A percentile compares a stretch with the other conserved stretches of the same genome.
Evolutionary conservation across 2,888 invertebrate genomes (phyloP).

Genomic region (Cactoblastis cactorum): DNA sequence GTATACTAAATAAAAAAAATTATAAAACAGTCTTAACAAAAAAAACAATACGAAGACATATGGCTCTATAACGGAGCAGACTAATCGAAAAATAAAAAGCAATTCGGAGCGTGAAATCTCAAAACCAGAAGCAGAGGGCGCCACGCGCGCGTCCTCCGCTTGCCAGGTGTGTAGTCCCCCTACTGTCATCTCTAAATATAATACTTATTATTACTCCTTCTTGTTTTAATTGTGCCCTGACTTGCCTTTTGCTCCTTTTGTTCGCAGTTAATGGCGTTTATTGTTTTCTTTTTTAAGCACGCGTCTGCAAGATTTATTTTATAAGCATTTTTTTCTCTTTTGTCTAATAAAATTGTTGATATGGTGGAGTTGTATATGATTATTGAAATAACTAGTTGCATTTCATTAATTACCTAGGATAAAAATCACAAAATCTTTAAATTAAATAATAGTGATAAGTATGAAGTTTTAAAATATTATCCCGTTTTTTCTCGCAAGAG

Average conservation of each 20-base stretch:
- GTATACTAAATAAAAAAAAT: too few relatives aligned
- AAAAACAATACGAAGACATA: neutral
- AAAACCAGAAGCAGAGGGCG: slow-evolving; percentile 37
- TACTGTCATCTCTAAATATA: slow-evolving; percentile 59
- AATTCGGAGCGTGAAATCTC: slow-evolving; percentile 6
- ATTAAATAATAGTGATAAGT: too few relatives aligned
- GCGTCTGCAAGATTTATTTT: slow-evolving; percentile 59
- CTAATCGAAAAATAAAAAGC: slow-evolving; percentile 27
- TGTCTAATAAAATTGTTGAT: slow-evolving; percentile 8
- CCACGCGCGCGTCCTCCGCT: slow-evolving; percentile 47
- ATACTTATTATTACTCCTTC: slow-evolving; percentile 78
- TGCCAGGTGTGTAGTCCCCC: slow-evolving; percentile 57
- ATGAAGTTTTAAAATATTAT: too few relatives aligned
- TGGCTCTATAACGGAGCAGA: slow-evolving; percentile 9
- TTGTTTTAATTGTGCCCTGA: slow-evolving; percentile 77
- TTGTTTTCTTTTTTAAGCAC: slow-evolving; percentile 69
- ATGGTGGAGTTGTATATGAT: slow-evolving; percentile 11
- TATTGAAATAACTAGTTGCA: neutral
- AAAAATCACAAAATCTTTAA: too few relatives aligned
- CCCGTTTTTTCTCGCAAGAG: too few relatives aligned
- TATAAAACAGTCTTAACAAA: neutral
- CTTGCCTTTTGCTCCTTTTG: slow-evolving; percentile 77
- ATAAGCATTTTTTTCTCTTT: slow-evolving; percentile 21
- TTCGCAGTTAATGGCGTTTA: slow-evolving; percentile 74
- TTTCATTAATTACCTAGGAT: too few relatives aligned